Evolutionary conservation across 2,113 vertebrate species (phyloP).

Genomic region (Anguilla japonica): DNA sequence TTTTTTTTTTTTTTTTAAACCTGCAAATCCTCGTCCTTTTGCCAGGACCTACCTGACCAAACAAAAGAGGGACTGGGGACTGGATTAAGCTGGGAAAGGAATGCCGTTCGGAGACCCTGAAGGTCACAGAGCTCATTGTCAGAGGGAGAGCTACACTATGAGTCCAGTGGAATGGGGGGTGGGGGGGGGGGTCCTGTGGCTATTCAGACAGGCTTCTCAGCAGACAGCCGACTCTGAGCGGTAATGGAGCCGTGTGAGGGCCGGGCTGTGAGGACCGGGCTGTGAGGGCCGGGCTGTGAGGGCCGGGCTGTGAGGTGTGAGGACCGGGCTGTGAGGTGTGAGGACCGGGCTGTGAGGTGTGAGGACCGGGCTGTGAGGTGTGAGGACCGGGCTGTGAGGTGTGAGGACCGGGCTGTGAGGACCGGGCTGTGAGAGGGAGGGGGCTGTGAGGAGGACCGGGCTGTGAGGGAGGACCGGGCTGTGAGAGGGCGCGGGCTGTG

Average conservation of each 20-base stretch:
- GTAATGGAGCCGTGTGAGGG: neutral
- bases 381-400: too few relatives aligned
- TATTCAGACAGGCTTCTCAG: slow-evolving; percentile 28
- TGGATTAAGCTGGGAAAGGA: slow-evolving; percentile 39
- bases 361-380: too few relatives aligned
- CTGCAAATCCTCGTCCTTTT: slow-evolving; percentile 3
- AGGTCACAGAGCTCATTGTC: slow-evolving; percentile 61
- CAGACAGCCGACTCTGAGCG: neutral
- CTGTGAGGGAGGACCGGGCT: too few relatives aligned
- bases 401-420: too few relatives aligned
- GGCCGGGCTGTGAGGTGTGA: too few relatives aligned
- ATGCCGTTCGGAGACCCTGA: slow-evolving; percentile 48
- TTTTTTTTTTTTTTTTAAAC: neutral
- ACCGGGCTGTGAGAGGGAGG: too few relatives aligned
- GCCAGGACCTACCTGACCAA: slow-evolving; percentile 16
- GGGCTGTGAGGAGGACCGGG: too few relatives aligned
- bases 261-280: neutral
- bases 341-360: too few relatives aligned
- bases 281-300: neutral
- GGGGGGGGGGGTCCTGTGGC: slow-evolving; percentile 35
- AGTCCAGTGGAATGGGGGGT: slow-evolving; percentile 5
- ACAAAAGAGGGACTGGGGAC: slow-evolving; percentile 27
- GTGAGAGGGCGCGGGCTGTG: too few relatives aligned
- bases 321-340: too few relatives aligned
- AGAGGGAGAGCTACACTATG: slow-evolving; percentile 55